Evolutionary conservation across 2,113 vertebrate species (phyloP).

Genomic region (Taurulus bubalis): DNA sequence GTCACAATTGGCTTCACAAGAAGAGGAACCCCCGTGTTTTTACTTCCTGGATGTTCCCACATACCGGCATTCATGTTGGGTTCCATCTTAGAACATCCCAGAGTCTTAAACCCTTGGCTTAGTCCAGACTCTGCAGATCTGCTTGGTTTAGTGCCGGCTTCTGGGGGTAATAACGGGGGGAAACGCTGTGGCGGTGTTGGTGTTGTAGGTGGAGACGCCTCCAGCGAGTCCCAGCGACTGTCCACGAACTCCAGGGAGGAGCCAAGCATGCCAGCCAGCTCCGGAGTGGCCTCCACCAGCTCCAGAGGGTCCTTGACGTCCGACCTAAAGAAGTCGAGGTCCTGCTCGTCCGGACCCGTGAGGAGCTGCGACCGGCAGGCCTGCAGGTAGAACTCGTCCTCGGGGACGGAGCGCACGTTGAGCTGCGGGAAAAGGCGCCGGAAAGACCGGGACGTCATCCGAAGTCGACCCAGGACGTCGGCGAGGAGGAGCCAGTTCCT

Average conservation of each 20-base stretch:
- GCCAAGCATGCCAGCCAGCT: slow-evolving; percentile 68
- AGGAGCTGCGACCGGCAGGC: slow-evolving; percentile 60
- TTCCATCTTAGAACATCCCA: background rate
- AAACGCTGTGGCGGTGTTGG: background rate
- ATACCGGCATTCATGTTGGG: slow-evolving; percentile 1
- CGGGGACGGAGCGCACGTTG: slow-evolving; percentile 48
- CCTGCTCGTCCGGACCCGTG: slow-evolving; percentile 57
- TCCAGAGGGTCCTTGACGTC: slow-evolving; percentile 53
- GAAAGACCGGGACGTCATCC: slow-evolving; percentile 69
- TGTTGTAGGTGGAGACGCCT: slow-evolving; percentile 23
- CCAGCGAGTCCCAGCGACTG: slow-evolving; percentile 42
- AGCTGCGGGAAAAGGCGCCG: slow-evolving; percentile 68
- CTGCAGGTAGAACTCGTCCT: slow-evolving; percentile 66
- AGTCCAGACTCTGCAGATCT: background rate
- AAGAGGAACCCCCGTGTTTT: background rate
- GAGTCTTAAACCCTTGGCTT: background rate
- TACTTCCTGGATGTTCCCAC: slow-evolving; percentile 23
- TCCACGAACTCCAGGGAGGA: slow-evolving; percentile 69
- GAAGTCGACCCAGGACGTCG: slow-evolving; percentile 64
- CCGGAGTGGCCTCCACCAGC: slow-evolving; percentile 63
- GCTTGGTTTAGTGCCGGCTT: background rate
- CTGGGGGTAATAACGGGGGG: background rate
- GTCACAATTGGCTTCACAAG: background rate
- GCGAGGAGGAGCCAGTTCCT: slow-evolving; percentile 72
- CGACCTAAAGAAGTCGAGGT: slow-evolving; percentile 56